phyloP scores from a whole-genome alignment of 2,888 invertebrate species.

The Eustalomyia histrio region DNA sequence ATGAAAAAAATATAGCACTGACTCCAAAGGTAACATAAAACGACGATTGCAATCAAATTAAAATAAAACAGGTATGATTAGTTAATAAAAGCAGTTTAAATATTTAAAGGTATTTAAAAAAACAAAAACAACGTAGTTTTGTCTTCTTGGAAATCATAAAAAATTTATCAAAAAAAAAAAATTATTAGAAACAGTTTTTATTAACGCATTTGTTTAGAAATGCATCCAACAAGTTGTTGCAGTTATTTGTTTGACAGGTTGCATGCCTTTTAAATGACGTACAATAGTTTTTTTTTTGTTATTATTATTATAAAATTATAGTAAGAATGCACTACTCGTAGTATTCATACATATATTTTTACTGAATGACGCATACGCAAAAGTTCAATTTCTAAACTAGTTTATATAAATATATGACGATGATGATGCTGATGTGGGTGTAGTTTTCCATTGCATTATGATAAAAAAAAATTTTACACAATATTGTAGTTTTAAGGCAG shows the following conservation, averaged over 20 bases:
- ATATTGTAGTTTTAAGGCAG: neutral
- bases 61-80: conserved; percentile 18
- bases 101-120: neutral
- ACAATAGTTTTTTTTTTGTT: conserved; percentile 1
- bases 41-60: conserved; percentile 5
- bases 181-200: neutral
- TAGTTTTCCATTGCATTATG: conserved; percentile 57
- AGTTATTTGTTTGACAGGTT: conserved; percentile 10
- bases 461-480: conserved; percentile 18
- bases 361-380: conserved; percentile 3
- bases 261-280: conserved; percentile 44
- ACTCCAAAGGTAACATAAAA: neutral
- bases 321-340: neutral
- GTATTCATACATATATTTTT: neutral
- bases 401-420: too few relatives aligned
- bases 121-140: neutral
- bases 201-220: neutral
- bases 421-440: conserved; percentile 47
- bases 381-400: neutral
- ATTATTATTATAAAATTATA: neutral
- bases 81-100: neutral
- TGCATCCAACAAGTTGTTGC: conserved; percentile 45
- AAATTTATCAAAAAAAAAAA: neutral
- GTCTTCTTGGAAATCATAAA: neutral
- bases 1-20: conserved; percentile 14